Base-by-base conservation (phyloP, 2,113 vertebrate species). In the Cavia aperea region DNA sequence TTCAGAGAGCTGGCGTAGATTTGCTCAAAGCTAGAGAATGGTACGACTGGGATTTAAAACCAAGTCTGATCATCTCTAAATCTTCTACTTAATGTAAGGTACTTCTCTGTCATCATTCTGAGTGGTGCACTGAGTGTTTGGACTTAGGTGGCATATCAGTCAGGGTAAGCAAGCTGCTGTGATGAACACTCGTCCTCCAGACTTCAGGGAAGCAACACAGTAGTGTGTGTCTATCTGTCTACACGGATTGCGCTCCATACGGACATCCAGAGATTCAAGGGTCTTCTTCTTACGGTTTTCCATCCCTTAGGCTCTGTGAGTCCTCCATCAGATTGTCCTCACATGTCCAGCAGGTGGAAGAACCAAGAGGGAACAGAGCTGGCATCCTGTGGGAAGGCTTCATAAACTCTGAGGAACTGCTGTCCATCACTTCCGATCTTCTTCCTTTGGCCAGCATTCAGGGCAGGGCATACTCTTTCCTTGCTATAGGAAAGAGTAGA, bases 311-410 rank as follows among this genome's bases (percentile, higher is more conserved):
- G 62, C 18, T 36, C 88, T 68, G 29, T 16, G 33, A 77, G 1
- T 78, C 24, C 18, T 79, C 36, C 54, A 1, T 6, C 82, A 19
- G 13, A 87, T n/a, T 88, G 24, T 86, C 56, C 56, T 39, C 9
- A 13, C n/a, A 12, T 29, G 7, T 72, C 49, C 51, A 49, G n/a
- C 62, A 84, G 29, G 31, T 81, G 0, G 1, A 24, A 8, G 26
- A 12, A 18, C 11, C 24, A 43, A 65, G 33, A 54, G 12, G 33
- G 29, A 62, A 36, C 5, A 16, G 73, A 79, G 21, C 77, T 31
- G 7, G 29, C 1, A 8, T 54, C 58, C 12, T 0, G 0, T 8
- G 2, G 62, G 39, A 31, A 15, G 26, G 19, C 29, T 3, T 19
- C 3, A 54, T 21, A 46, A 65, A 23, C 65, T 23, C 58, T 31